Conservation (phyloP, 2,888 invertebrate genomes). For the Dynastes grantii region DNA sequence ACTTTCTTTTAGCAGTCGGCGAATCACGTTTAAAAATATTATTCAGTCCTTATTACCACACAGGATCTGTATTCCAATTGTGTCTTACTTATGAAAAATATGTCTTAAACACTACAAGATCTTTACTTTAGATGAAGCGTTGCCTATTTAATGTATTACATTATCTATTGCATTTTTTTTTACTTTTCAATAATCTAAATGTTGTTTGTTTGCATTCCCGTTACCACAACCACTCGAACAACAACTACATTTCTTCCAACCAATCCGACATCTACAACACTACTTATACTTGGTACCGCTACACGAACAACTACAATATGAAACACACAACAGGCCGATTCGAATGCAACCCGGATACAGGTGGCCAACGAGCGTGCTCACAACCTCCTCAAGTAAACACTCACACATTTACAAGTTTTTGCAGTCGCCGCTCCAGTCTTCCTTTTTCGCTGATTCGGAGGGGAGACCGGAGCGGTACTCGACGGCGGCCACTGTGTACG, state of each 20-base stretch:
- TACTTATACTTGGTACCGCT: conserved; percentile 50
- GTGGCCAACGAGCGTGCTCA: conserved; percentile 97
- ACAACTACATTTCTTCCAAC: conserved; percentile 56
- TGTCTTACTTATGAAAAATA: no score
- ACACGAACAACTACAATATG: conserved; percentile 51
- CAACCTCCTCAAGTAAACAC: conserved; percentile 91
- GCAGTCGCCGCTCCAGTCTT: conserved; percentile 43
- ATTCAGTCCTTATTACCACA: no score
- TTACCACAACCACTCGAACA: conserved; percentile 61
- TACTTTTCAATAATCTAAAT: conserved; percentile 66
- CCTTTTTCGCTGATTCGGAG: conserved; percentile 4
- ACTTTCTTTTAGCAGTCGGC: no score
- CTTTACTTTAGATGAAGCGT: background rate
- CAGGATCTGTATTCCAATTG: no score
- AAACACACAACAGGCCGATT: conserved; percentile 78
- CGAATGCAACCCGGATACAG: conserved; percentile 96
- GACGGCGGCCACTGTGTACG: conserved; percentile 52
- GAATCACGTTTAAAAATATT: no score
- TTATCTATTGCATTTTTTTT: conserved; percentile 26
- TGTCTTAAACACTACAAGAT: no score
- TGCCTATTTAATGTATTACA: background rate
- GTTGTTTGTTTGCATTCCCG: conserved; percentile 69
- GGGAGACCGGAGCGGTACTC: conserved; percentile 31
- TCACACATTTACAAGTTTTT: conserved; percentile 51
- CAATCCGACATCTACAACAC: conserved; percentile 55